A percentile compares a stretch with the other conserved stretches of the same genome.
Evolutionary conservation across 2,888 invertebrate genomes (phyloP).

Genomic region (Muscina levida): DNA sequence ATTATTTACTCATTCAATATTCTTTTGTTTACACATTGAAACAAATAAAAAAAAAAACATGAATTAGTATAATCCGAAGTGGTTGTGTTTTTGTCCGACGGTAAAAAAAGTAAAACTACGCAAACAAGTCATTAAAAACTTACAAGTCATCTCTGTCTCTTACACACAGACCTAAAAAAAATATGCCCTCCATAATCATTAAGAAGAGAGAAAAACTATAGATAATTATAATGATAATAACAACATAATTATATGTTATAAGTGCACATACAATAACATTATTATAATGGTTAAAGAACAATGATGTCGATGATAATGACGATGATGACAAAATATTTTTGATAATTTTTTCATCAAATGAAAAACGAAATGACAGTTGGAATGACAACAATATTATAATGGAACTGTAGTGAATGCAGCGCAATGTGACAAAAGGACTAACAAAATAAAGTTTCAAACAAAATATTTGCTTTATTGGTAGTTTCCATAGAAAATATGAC

Average conservation of each 20-base stretch:
- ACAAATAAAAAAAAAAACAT: constrained; percentile 41
- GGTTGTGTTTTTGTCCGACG: too few species aligned
- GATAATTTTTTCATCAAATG: too few species aligned
- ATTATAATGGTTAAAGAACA: constrained; percentile 26
- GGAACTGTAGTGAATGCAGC: too few species aligned
- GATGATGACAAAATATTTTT: too few species aligned
- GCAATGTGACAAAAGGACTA: constrained; percentile 26
- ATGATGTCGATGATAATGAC: constrained; percentile 46
- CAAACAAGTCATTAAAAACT: too few species aligned
- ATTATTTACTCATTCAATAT: constrained; percentile 30
- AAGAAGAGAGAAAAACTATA: constrained; percentile 31
- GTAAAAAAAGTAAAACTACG: too few species aligned
- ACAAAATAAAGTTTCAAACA: constrained; percentile 15
- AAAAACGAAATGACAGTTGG: too few species aligned
- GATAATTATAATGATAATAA: constrained; percentile 48
- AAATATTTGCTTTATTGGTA: neutral
- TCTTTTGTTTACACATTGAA: constrained; percentile 21
- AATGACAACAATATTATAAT: constrained; percentile 32
- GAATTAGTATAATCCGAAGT: too few species aligned
- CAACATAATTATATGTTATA: constrained; percentile 52
- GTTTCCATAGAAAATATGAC: neutral
- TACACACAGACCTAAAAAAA: too few species aligned
- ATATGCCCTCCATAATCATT: constrained; percentile 40
- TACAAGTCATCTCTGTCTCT: constrained; percentile 46
- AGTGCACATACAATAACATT: constrained; percentile 8